Percentiles rank a stretch among this genome's conserved stretches.
Conservation (phyloP, 53 echinoderm and acorn worm species). For the Paelopatides confundens region DNA sequence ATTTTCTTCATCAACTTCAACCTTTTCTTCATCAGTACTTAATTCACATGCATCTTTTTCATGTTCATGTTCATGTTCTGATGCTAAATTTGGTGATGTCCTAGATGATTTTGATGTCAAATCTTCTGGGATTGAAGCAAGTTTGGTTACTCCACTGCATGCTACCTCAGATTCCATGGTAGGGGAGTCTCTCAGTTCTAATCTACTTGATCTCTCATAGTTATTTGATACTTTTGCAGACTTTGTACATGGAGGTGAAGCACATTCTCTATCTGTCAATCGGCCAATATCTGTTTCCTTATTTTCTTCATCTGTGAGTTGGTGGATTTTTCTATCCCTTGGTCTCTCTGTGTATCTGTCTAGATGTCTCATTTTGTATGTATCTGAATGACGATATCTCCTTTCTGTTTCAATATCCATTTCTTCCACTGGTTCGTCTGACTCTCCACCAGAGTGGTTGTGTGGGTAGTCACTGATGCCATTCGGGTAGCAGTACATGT, state of each 20-base stretch:
- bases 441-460: neutral
- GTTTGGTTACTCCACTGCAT: neutral
- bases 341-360: conserved; percentile 11
- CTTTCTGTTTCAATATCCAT: neutral
- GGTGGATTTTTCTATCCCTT: neutral
- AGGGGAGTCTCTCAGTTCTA: conserved; percentile 1
- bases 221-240: neutral
- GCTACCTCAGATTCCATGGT: neutral
- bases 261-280: neutral
- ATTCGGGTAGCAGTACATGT: conserved; percentile 9
- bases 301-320: neutral
- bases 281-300: neutral
- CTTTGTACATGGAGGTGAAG: neutral
- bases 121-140: conserved; percentile 14
- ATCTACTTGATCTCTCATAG: neutral
- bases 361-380: conserved; percentile 1
- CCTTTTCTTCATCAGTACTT: neutral
- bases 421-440: conserved; percentile 9
- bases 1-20: conserved; percentile 26
- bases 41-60: neutral
- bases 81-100: neutral
- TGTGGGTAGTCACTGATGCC: neutral
- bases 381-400: neutral
- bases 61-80: neutral
- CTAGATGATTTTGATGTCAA: neutral